Evolutionary conservation across 1,140 invertebrate genomes (phyloP), one percentile per base, ranked within the genome.

Genomic region (Drosophila serrata): DNA sequence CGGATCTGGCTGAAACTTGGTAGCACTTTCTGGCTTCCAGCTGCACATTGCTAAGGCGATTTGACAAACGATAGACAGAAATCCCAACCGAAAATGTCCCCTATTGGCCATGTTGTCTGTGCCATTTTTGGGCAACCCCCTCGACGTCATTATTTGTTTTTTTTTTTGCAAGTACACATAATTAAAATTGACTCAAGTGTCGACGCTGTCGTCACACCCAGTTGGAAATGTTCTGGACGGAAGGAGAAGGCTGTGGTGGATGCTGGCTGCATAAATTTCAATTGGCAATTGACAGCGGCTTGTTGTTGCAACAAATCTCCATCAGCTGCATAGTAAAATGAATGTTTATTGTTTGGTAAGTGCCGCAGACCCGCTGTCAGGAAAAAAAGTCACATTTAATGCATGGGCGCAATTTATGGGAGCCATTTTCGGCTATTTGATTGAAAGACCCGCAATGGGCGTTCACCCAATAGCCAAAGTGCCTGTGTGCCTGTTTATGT

Each of bases 321-420:
- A 81, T 90, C 86, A 79, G 77, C 76, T 67, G 78, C 55, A 78
- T 79, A 59, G 85, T 79, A 81, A 90, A 90, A 90, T 85, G 73
- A 90, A 90, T 90, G 85, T 90, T 90, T 90, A 90, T 90, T 90
- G 85, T 90, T 90, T 72, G 82, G 78, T 90, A 90, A 90, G 85
- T 90, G 85, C 81, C 69, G 69, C 81, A 68, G 69, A 55, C 53
- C 49, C 74, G 37, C 61, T 51, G 57, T 35, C 42, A 69, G 61
- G 0, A 79, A 62, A 75, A 68, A 49, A 11, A 43, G 62, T 68
- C 51, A 56, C 81, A 81, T 90, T 81, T 85, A 90, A 90, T 90
- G 81, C 68, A 81, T 81, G 72, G 74, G 46, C 22, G 77, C 85
- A 85, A 87, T 87, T 87, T 87, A 87, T 82, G 49, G 76, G 51